Percentiles rank a stretch among this genome's conserved stretches.
Evolutionary conservation across 2,113 vertebrate species (phyloP).

Genomic region (Rhizomys pruinosus): DNA sequence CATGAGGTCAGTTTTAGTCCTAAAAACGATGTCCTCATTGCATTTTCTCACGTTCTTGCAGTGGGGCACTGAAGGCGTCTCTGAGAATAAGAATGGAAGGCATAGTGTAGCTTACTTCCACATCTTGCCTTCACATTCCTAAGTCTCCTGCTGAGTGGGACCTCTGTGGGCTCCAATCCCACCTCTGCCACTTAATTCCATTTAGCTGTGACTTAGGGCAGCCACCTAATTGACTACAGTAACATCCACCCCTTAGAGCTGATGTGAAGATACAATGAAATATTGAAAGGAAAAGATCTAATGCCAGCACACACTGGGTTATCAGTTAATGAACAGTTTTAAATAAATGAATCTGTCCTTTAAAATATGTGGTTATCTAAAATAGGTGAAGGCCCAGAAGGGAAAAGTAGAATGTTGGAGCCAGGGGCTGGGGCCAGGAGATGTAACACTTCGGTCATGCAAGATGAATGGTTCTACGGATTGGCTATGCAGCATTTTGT

Average conservation of each 20-base stretch:
- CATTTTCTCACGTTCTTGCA: neutral
- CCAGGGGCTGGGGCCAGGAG: neutral
- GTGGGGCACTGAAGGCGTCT: neutral
- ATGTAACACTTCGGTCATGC: neutral
- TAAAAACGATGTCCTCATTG: neutral
- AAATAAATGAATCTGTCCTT: neutral
- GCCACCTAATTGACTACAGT: neutral
- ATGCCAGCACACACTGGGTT: too few species aligned
- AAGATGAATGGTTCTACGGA: neutral
- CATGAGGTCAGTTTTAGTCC: neutral
- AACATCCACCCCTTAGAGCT: neutral
- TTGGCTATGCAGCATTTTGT: too few species aligned
- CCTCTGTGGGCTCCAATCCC: neutral
- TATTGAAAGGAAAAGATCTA: neutral
- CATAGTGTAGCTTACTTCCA: neutral
- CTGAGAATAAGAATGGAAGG: neutral
- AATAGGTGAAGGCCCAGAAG: neutral
- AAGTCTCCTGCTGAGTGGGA: neutral
- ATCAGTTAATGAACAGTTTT: neutral
- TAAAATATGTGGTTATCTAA: neutral
- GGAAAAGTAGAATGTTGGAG: neutral
- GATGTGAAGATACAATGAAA: neutral
- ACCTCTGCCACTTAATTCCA: neutral
- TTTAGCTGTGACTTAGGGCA: neutral
- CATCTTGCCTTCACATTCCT: neutral